Percentiles rank a stretch among this genome's conserved stretches.
Evolutionary conservation across 2,797 vertebrate genomes (phyloP).

Genomic region (Paramormyrops hopkinsi): DNA sequence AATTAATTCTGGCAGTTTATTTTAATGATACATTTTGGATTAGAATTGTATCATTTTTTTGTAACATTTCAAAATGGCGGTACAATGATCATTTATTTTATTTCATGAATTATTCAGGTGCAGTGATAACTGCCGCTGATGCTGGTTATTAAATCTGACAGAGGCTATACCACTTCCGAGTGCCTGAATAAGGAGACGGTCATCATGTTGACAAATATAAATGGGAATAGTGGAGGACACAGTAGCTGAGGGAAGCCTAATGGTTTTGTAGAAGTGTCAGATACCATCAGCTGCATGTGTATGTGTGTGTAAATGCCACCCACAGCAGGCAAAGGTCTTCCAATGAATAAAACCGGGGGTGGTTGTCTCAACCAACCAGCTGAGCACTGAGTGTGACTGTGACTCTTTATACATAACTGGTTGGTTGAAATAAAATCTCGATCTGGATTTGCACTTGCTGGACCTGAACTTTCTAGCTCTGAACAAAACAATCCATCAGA

Average conservation of each 20-base stretch:
- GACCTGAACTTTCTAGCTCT: not conserved
- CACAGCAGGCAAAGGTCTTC: not conserved
- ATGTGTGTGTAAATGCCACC: not conserved
- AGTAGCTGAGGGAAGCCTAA: not conserved
- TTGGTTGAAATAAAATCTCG: not conserved
- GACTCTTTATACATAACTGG: not conserved
- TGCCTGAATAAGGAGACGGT: not conserved
- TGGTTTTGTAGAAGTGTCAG: not conserved
- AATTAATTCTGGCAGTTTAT: not conserved
- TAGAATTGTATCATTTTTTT: not conserved
- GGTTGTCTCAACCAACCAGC: not conserved
- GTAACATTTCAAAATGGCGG: not conserved
- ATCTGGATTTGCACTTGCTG: not conserved
- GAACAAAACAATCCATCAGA: not conserved
- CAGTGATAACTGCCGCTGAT: not conserved
- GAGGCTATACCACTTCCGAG: not conserved
- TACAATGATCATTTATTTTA: not conserved
- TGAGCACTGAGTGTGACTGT: not conserved
- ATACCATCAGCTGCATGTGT: not conserved
- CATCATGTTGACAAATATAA: not conserved
- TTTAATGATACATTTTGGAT: not conserved
- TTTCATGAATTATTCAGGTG: not conserved
- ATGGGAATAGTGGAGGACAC: not conserved
- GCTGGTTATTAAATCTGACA: not conserved
- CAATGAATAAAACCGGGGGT: not conserved